Conservation (phyloP, 2,888 invertebrate species). For the Pachycephus smyrnensis region DNA sequence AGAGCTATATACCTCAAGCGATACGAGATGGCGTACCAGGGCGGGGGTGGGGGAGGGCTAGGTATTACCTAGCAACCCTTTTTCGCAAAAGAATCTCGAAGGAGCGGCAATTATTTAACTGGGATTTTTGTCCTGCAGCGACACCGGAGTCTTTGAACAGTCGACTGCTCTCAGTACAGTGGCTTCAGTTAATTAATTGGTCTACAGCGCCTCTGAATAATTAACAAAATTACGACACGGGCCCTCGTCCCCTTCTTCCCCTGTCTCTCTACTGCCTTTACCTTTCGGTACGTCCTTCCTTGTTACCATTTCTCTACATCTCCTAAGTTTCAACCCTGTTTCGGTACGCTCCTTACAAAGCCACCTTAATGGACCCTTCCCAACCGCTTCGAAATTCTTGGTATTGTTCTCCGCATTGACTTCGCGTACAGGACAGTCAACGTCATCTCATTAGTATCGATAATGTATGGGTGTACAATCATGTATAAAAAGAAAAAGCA, state of each 20-base stretch:
- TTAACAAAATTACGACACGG: constrained; percentile 52
- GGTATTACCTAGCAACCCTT: neutral
- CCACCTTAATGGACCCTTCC: constrained; percentile 48
- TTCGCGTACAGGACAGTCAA: neutral
- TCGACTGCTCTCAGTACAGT: constrained; percentile 26
- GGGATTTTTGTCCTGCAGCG: constrained; percentile 38
- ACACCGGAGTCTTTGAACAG: constrained; percentile 36
- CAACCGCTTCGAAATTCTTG: constrained; percentile 29
- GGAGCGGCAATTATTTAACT: constrained; percentile 47
- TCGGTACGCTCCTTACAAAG: constrained; percentile 41
- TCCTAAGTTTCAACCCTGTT: constrained; percentile 31
- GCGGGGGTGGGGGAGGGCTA: accelerated
- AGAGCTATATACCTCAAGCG: too few species aligned
- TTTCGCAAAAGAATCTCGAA: constrained; percentile 4
- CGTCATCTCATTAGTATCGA: neutral
- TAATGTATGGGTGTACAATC: neutral
- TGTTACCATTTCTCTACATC: constrained; percentile 17
- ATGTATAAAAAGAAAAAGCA: neutral
- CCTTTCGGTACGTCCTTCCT: constrained; percentile 11
- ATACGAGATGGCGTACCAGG: too few species aligned
- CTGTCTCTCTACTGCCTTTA: constrained; percentile 24
- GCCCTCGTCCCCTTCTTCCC: constrained; percentile 12
- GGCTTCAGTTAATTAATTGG: constrained; percentile 54
- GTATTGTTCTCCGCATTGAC: constrained; percentile 34
- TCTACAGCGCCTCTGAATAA: constrained; percentile 43